Conservation (phyloP, 2,888 invertebrate species). For the Chymomyza amoena region DNA sequence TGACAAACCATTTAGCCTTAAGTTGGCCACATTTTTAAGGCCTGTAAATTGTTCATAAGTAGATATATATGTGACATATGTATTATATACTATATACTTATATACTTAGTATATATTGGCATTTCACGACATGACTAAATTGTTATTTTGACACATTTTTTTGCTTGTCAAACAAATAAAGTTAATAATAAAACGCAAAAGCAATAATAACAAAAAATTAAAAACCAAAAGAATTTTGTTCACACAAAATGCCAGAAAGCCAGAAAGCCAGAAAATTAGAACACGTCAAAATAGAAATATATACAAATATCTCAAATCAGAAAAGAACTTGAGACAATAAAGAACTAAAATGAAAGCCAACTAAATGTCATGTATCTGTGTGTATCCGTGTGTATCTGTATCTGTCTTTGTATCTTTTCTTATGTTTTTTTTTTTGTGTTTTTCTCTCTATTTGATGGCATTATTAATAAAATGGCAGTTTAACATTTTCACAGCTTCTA, state of each 20-base stretch:
- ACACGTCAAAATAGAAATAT: slow-evolving; percentile 58
- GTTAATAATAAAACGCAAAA: slow-evolving; percentile 63
- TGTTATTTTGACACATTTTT: slow-evolving; percentile 50
- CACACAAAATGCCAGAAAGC: slow-evolving; percentile 9
- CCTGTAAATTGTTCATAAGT: background rate
- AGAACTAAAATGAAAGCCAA: slow-evolving; percentile 67
- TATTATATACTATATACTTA: background rate
- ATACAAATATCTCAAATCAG: slow-evolving; percentile 62
- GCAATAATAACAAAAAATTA: slow-evolving; percentile 19
- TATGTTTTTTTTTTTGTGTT: background rate
- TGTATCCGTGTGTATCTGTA: slow-evolving; percentile 14
- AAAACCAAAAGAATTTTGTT: background rate
- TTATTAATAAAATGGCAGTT: slow-evolving; percentile 75
- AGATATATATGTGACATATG: background rate
- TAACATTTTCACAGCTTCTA: slow-evolving; percentile 74
- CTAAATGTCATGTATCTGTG: slow-evolving; percentile 14
- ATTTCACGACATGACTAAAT: background rate
- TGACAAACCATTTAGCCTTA: background rate
- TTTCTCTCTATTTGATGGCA: slow-evolving; percentile 38
- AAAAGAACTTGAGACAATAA: slow-evolving; percentile 67
- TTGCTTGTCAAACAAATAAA: slow-evolving; percentile 38
- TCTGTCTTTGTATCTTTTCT: too few relatives aligned
- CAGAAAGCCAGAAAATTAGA: slow-evolving; percentile 66
- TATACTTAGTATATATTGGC: background rate
- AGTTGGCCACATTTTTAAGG: background rate